phyloP scores from a whole-genome alignment of 1,140 invertebrate genomes.

The Drosophila virilis region DNA sequence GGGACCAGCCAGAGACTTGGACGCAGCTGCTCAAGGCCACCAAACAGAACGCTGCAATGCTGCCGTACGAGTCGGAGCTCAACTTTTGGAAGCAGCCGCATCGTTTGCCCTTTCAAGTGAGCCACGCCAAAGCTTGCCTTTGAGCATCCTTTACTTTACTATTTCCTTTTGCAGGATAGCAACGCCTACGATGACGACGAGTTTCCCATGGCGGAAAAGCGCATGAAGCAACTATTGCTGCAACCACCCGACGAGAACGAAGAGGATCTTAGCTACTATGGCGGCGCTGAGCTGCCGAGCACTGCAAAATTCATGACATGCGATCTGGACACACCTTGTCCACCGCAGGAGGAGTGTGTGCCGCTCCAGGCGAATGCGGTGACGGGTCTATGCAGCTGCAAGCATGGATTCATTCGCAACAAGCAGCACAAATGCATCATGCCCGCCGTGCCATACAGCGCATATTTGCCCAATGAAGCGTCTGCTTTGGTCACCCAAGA shows the following conservation, averaged over 20 bases:
- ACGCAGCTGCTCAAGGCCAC: conserved; percentile 84
- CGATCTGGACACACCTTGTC: conserved; percentile 86
- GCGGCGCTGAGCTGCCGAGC: conserved; percentile 38
- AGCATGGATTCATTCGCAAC: conserved; percentile 86
- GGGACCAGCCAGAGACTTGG: conserved; percentile 82
- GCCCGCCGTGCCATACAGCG: conserved; percentile 65
- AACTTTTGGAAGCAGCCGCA: conserved; percentile 80
- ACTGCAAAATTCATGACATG: conserved; percentile 79
- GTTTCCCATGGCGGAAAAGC: conserved; percentile 74
- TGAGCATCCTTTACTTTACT: neutral
- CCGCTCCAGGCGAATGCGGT: conserved; percentile 85
- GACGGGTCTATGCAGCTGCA: conserved; percentile 89
- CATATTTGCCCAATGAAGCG: conserved; percentile 45
- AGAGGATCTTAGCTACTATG: conserved; percentile 71
- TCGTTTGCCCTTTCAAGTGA: conserved; percentile 61
- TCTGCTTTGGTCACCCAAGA: conserved; percentile 49
- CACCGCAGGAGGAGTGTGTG: conserved; percentile 88
- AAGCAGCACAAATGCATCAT: conserved; percentile 84
- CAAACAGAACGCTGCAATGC: conserved; percentile 56
- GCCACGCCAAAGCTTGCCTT: neutral
- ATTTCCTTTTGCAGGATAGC: conserved; percentile 45
- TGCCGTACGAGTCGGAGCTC: conserved; percentile 60
- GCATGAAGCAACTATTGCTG: conserved; percentile 72
- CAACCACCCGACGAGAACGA: conserved; percentile 84
- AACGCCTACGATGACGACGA: conserved; percentile 75